Percentiles rank a stretch among this genome's conserved stretches.
phyloP scores from a whole-genome alignment of 1,140 invertebrate species.

The Achroia grisella region DNA sequence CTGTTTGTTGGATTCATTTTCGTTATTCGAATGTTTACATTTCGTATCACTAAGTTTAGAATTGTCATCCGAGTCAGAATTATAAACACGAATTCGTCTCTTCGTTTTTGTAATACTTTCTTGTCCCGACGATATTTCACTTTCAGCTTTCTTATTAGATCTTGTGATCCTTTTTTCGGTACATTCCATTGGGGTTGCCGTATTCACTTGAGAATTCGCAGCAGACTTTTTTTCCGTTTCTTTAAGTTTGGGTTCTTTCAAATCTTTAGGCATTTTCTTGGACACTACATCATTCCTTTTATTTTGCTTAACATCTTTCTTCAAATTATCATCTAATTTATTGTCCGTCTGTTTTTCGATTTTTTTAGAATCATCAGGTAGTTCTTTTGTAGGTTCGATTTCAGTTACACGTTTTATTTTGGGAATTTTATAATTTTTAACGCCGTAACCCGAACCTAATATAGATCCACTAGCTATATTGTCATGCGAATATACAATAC shows the following conservation, averaged over 20 bases:
- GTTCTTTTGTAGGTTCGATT: conserved; percentile 11
- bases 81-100: not conserved
- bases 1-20: not conserved
- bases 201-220: not conserved
- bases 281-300: conserved; percentile 2
- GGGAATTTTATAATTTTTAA: conserved; percentile 79
- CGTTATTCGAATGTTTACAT: too few relatives aligned
- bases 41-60: too few relatives aligned
- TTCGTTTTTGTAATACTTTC: not conserved
- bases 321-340: conserved; percentile 6
- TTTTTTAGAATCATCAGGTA: conserved; percentile 6
- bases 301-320: conserved; percentile 2
- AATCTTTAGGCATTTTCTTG: conserved; percentile 4
- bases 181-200: not conserved
- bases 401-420: conserved; percentile 71
- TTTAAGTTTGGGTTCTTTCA: conserved; percentile 1
- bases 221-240: not conserved
- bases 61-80: not conserved
- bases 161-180: not conserved
- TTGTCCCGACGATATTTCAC: not conserved
- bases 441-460: conserved; percentile 66
- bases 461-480: conserved; percentile 58
- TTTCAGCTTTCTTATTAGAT: not conserved
- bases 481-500: conserved; percentile 58
- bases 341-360: conserved; percentile 3